Evolutionary conservation across 2,888 invertebrate genomes (phyloP).

Genomic region (Dasysyrphus albostriatus): DNA sequence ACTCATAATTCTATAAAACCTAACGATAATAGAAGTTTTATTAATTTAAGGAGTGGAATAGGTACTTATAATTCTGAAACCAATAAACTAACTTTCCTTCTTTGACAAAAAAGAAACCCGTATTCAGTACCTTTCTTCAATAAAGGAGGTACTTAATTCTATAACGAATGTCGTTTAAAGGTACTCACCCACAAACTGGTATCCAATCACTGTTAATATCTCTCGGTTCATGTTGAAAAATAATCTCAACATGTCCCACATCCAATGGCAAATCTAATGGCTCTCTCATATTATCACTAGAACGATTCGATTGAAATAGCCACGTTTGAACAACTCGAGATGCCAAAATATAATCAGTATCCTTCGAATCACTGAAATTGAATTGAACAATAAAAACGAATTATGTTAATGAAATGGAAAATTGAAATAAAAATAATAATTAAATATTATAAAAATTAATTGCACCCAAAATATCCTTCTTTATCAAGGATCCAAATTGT

Average conservation of each 20-base stretch:
- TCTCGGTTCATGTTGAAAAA: constrained; percentile 83
- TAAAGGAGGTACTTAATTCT: too few relatives aligned
- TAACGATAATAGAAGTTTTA: too few relatives aligned
- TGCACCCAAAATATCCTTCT: constrained; percentile 14
- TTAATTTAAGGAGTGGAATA: too few relatives aligned
- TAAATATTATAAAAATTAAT: constrained; percentile 46
- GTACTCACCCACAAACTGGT: constrained; percentile 83
- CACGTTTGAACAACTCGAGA: constrained; percentile 84
- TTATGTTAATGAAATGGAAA: constrained; percentile 10
- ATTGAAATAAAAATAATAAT: constrained; percentile 4
- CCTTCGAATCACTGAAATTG: constrained; percentile 80
- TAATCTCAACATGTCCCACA: constrained; percentile 83
- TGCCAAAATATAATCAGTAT: constrained; percentile 83
- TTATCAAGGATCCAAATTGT: constrained; percentile 3
- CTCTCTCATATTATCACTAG: constrained; percentile 82
- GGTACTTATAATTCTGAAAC: too few relatives aligned
- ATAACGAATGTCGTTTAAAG: too few relatives aligned
- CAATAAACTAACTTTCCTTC: too few relatives aligned
- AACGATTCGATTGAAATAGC: constrained; percentile 83
- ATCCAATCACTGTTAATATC: constrained; percentile 82
- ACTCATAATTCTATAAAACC: too few relatives aligned
- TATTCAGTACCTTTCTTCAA: too few relatives aligned
- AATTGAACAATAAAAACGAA: constrained; percentile 4
- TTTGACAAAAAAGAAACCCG: too few relatives aligned
- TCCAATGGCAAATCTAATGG: constrained; percentile 83